Evolutionary conservation across 1,140 invertebrate genomes (phyloP).

Genomic region (Eupristina koningsbergeri): DNA sequence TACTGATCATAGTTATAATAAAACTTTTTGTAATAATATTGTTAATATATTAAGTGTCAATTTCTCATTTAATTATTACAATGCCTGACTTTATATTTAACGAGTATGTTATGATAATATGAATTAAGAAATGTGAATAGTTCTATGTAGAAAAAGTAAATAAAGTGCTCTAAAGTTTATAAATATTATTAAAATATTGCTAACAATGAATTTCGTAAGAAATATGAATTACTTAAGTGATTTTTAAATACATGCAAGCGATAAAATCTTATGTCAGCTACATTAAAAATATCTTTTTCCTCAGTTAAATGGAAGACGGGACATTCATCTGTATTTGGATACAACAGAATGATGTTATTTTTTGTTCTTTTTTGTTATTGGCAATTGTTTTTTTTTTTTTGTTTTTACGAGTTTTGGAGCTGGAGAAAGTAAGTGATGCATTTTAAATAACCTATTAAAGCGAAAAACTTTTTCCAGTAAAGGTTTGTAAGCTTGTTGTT

Average conservation of each 20-base stretch:
- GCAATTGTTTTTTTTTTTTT: not conserved
- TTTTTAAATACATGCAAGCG: not conserved
- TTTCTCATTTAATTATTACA: too few species aligned
- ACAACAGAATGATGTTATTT: constrained; percentile 11
- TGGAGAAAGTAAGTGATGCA: constrained; percentile 33
- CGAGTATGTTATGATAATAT: too few species aligned
- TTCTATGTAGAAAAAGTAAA: too few species aligned
- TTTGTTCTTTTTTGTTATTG: not conserved
- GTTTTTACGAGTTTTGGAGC: not conserved
- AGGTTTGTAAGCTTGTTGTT: constrained; percentile 32
- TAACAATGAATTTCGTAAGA: too few species aligned
- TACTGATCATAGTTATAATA: too few species aligned
- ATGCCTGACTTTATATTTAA: too few species aligned
- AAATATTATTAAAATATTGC: too few species aligned
- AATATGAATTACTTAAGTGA: too few species aligned
- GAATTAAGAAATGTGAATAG: too few species aligned
- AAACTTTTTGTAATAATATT: too few species aligned
- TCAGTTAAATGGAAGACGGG: not conserved
- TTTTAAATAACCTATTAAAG: constrained; percentile 49
- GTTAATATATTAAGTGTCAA: too few species aligned
- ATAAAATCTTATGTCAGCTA: not conserved
- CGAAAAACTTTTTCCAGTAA: constrained; percentile 43
- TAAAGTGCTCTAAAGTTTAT: too few species aligned
- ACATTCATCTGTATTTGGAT: not conserved
- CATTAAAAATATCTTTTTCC: not conserved